phyloP scores from a whole-genome alignment of 2,888 invertebrate species.

The Seladonia tumulorum region DNA sequence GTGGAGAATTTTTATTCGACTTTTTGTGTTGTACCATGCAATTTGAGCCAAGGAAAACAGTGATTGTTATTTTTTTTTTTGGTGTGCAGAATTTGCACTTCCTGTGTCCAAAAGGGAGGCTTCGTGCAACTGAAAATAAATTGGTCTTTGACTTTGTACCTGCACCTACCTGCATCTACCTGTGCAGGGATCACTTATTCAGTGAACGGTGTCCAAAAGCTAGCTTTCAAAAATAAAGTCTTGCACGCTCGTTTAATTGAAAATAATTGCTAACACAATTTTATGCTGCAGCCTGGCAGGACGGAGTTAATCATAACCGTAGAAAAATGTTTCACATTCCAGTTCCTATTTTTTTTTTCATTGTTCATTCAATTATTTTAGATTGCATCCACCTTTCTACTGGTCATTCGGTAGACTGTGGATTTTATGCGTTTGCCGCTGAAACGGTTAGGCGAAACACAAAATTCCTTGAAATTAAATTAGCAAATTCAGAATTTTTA shows the following conservation, averaged over 20 bases:
- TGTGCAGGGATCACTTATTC: not conserved
- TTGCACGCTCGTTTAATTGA: not conserved
- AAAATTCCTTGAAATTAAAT: too few species aligned
- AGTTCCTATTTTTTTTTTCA: too few species aligned
- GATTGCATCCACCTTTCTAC: too few species aligned
- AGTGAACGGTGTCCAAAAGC: not conserved
- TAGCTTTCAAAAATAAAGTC: too few species aligned
- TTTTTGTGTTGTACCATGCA: not conserved
- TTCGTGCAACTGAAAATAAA: not conserved
- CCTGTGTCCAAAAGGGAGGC: not conserved
- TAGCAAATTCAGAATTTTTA: too few species aligned
- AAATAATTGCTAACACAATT: not conserved
- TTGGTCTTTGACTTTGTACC: not conserved
- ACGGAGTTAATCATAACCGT: not conserved
- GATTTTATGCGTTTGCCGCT: not conserved
- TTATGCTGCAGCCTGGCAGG: not conserved
- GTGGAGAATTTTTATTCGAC: not conserved
- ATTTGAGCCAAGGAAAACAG: not conserved
- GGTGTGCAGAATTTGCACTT: not conserved
- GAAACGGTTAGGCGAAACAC: too few species aligned
- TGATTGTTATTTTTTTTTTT: not conserved
- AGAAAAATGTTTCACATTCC: not conserved
- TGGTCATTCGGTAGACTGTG: too few species aligned
- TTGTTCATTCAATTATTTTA: not conserved
- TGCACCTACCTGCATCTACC: too few species aligned